Percentiles rank a stretch among this genome's conserved stretches.
Conservation (phyloP, 2,797 vertebrate species). For the Galaxias olidus region DNA sequence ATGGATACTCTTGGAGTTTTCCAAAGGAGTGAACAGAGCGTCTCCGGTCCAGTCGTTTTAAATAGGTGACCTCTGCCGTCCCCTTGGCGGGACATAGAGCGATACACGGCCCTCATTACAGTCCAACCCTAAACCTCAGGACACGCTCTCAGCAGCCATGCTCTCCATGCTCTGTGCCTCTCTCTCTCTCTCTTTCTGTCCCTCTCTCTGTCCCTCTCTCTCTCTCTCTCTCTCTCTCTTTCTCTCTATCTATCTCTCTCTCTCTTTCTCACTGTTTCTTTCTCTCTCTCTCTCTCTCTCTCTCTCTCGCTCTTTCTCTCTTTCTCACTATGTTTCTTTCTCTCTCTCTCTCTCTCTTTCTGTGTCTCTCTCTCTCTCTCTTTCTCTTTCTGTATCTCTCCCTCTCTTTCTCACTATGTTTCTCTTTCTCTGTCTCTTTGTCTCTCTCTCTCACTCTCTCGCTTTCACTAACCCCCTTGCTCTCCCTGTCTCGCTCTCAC, state of each 20-base stretch:
- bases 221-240: background rate
- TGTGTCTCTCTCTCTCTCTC: slow-evolving; percentile 3
- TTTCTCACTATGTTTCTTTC: slow-evolving; percentile 38
- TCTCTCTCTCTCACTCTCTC: background rate
- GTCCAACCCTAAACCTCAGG: slow-evolving; percentile 57
- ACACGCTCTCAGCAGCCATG: slow-evolving; percentile 33
- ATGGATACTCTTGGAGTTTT: background rate
- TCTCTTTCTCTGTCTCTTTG: slow-evolving; percentile 3
- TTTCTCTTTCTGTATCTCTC: background rate
- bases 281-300: slow-evolving; percentile 4
- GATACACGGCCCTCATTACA: slow-evolving; percentile 58
- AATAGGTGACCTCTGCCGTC: slow-evolving; percentile 54
- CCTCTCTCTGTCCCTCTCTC: background rate
- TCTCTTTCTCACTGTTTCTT: background rate
- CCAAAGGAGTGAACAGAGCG: too few relatives aligned
- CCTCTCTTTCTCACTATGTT: background rate
- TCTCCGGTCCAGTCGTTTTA: background rate
- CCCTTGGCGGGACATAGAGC: slow-evolving; percentile 46
- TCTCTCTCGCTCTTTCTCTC: slow-evolving; percentile 54
- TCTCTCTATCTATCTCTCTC: background rate
- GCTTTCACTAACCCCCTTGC: background rate
- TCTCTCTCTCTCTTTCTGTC: slow-evolving; percentile 1
- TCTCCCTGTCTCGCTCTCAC: background rate
- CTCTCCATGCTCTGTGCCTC: background rate
- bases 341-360: slow-evolving; percentile 1